These are phyloP conservation scores for Novumbra hubbsi DNA, from an alignment of 2,797 vertebrate genomes.

Conservation along the genomic window DNA sequence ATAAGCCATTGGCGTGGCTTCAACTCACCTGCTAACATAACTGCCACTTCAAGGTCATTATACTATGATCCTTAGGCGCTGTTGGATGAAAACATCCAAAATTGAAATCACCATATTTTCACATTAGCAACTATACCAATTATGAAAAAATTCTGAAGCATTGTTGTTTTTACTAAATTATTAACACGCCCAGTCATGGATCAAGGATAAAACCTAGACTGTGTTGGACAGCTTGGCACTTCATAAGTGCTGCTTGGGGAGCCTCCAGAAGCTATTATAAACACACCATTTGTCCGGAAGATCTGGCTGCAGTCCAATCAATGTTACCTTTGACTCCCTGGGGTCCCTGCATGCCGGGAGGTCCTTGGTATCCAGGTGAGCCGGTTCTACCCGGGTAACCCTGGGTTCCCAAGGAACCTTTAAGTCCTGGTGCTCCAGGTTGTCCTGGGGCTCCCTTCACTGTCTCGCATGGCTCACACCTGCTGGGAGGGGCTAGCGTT, in stretches of 20 bases:
- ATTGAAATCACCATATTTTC: too few species aligned
- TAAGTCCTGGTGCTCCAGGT: slow-evolving; percentile 67
- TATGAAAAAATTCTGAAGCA: too few species aligned
- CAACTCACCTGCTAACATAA: background rate
- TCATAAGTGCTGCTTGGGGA: too few species aligned
- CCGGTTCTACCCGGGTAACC: slow-evolving; percentile 76
- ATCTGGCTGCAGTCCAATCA: too few species aligned
- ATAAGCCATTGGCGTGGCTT: background rate
- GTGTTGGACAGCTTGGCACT: too few species aligned
- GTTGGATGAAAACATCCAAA: too few species aligned
- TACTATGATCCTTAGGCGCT: background rate
- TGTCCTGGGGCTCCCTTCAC: slow-evolving; percentile 70
- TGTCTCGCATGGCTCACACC: slow-evolving; percentile 68
- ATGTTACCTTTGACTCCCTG: slow-evolving; percentile 74
- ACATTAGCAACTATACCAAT: too few species aligned
- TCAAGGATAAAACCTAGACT: too few species aligned
- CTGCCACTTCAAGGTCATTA: background rate
- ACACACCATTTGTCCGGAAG: too few species aligned
- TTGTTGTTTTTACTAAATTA: too few species aligned
- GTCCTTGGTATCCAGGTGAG: slow-evolving; percentile 71
- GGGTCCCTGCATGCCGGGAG: slow-evolving; percentile 68
- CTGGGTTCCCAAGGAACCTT: slow-evolving; percentile 68
- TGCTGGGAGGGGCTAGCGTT: slow-evolving; percentile 49
- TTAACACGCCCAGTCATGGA: too few species aligned
- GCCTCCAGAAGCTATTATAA: too few species aligned